phyloP scores from a whole-genome alignment of 53 echinoderm and acorn worm genomes.

The Temnopleurus reevesii region DNA sequence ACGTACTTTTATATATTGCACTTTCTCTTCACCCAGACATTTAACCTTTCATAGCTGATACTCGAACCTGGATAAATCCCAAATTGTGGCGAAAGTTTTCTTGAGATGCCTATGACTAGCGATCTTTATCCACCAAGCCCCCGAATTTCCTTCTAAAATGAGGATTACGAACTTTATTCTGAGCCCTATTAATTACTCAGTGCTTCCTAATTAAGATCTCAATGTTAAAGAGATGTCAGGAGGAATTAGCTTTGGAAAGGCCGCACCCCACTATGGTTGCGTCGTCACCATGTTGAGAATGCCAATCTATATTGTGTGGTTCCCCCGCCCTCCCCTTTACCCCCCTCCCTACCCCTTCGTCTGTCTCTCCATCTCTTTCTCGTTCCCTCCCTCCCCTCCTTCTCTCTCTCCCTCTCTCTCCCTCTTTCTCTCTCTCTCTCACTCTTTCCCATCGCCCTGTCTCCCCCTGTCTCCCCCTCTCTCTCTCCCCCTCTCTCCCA shows the following conservation, averaged over 20 bases:
- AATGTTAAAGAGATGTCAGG: not conserved
- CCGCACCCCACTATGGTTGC: conserved; percentile 25
- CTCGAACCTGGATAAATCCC: not conserved
- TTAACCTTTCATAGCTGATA: not conserved
- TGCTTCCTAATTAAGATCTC: conserved; percentile 17
- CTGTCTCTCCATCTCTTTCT: not conserved
- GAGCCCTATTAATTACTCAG: conserved; percentile 11
- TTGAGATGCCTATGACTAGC: not conserved
- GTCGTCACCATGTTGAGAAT: too few relatives aligned
- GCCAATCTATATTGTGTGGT: too few relatives aligned
- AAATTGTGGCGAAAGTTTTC: not conserved
- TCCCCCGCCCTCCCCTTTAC: too few relatives aligned
- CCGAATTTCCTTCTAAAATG: not conserved
- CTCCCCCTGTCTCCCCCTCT: not conserved
- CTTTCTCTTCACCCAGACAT: not conserved
- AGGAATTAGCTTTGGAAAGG: not conserved
- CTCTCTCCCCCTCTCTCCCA: not conserved
- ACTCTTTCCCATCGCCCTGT: not conserved
- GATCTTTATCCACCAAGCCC: conserved; percentile 18
- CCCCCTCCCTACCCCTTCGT: not conserved
- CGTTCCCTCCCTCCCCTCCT: not conserved
- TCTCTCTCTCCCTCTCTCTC: not conserved
- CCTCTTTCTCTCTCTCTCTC: not conserved
- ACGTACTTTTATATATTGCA: too few relatives aligned
- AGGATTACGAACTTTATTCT: not conserved